phyloP scores from a whole-genome alignment of 30 jellyfish, hydroid and myxozoan species.

The Hydractinia symbiolongicarpus region DNA sequence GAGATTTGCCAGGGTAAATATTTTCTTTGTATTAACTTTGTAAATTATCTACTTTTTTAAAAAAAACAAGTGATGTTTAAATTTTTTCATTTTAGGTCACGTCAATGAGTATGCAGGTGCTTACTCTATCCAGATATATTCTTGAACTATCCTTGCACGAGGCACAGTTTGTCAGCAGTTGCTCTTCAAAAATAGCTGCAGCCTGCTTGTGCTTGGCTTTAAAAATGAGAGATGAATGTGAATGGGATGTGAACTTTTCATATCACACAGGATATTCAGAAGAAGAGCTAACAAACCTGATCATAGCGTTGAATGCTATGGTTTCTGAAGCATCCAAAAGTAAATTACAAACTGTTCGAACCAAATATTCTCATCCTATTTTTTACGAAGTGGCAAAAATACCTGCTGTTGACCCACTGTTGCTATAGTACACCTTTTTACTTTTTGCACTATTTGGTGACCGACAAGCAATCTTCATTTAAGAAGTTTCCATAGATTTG shows the following conservation, averaged over 20 bases:
- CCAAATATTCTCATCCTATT: constrained; percentile 78
- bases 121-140: constrained; percentile 81
- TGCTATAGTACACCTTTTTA: not conserved
- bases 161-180: constrained; percentile 58
- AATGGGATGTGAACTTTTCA: constrained; percentile 72
- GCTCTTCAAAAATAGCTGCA: constrained; percentile 82
- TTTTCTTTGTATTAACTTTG: not conserved
- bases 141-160: constrained; percentile 71
- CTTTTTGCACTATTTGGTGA: not conserved
- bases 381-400: constrained; percentile 91
- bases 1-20: constrained; percentile 84
- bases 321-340: constrained; percentile 50
- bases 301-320: constrained; percentile 46
- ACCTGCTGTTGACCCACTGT: constrained; percentile 39
- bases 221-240: constrained; percentile 56
- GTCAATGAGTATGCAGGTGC: constrained; percentile 58
- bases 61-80: not conserved
- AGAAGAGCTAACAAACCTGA: constrained; percentile 50
- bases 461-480: no score
- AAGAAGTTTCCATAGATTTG: no score
- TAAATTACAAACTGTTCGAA: constrained; percentile 53
- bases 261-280: constrained; percentile 79
- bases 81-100: constrained; percentile 60
- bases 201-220: constrained; percentile 71
- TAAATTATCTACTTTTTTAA: not conserved